Base-by-base conservation (phyloP, 1,140 invertebrate genomes). In the Camponotus vicinus region DNA sequence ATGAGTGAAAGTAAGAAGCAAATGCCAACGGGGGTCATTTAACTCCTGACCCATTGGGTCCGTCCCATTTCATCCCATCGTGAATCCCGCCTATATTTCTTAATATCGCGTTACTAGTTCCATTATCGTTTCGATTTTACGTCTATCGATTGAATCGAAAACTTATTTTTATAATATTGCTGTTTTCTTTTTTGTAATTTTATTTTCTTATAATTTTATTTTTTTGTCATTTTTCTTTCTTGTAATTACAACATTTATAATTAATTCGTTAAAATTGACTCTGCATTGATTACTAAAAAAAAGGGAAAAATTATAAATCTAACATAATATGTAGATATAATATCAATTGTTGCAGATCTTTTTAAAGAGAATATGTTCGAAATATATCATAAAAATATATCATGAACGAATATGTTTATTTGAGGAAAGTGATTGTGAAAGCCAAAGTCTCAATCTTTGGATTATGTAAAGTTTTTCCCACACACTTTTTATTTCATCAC, bases 1-100 rank as follows among this genome's bases (percentile, higher is more conserved):
- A 94, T 95, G 92, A 94, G 95, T 95, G 95, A 95, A 95, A 95
- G 94, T 95, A 92, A 95, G 93, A 94, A 93, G 90, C 89, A 94
- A 94, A 95, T 94, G 93, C 93, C 94, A 94, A 73, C 90, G 49
- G 91, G 92, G 95, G 95, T 95, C 95, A 92, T 95, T 95, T 95
- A 95, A 95, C 95, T 95, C 92, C 88, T 95, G 95, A 95, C 94
- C 95, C 90, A 92, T 59, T 79, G 57, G 55, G 42, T 63, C 59
- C 83, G 83, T 73, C 82, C 84, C 84, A 76, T 89, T 86, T 83
- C 71, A 78, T 71, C 34, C 42, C 80, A 89, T 88, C 82, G 79
- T 75, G 18, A 66, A 64, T 45, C 49, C 32, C 45, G 70, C 52
- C 75, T 27, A 59, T 42, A 37, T 32, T 27, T n/a, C 21, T 52